These are phyloP conservation scores for Leptobrachium leishanense DNA, from an alignment of 2,113 vertebrate species.

Conservation along the genomic window DNA sequence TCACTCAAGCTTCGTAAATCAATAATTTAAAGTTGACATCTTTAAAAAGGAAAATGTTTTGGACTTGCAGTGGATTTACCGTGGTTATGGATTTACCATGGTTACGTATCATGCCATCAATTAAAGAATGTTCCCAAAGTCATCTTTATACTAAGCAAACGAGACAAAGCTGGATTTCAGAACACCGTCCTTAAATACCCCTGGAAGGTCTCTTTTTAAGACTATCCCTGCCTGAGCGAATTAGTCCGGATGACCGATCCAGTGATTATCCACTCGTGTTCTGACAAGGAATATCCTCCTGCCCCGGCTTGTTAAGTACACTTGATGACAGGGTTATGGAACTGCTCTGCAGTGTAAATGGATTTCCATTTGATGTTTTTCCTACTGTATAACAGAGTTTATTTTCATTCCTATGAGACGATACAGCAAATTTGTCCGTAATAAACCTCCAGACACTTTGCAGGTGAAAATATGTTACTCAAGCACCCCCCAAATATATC, in stretches of 20 bases:
- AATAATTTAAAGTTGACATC: too few relatives aligned
- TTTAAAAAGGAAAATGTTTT: too few relatives aligned
- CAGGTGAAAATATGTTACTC: background rate
- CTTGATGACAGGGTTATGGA: background rate
- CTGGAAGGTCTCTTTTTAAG: background rate
- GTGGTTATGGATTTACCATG: too few relatives aligned
- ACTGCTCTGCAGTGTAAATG: background rate
- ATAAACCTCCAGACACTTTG: too few relatives aligned
- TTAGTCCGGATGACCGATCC: background rate
- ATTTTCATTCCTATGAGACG: background rate
- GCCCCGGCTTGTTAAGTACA: background rate
- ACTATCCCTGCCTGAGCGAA: background rate
- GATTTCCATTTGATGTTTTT: background rate
- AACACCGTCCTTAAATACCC: background rate
- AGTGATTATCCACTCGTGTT: background rate
- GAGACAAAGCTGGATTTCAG: background rate
- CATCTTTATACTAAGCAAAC: background rate
- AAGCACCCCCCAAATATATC: background rate
- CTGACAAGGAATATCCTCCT: background rate
- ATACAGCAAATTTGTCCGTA: background rate
- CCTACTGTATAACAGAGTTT: background rate
- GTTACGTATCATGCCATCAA: too few relatives aligned
- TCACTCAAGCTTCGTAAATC: too few relatives aligned
- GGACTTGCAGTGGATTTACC: too few relatives aligned
- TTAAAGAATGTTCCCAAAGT: too few relatives aligned